Base-by-base conservation (phyloP, 2,113 vertebrate species). In the Paradoxurus hermaphroditus region DNA sequence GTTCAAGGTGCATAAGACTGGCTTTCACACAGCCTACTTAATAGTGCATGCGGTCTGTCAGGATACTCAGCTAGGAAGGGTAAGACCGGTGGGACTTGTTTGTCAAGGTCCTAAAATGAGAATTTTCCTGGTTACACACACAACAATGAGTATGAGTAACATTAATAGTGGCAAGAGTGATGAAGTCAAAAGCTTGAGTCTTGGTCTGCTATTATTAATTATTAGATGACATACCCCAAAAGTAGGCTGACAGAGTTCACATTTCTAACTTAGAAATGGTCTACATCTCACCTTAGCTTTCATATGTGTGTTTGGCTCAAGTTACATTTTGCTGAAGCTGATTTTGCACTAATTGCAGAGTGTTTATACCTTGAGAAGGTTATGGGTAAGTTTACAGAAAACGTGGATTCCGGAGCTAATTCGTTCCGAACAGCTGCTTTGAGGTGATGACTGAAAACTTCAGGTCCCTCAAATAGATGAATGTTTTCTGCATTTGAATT, bases 41-140 rank as follows among this genome's bases (percentile, higher is more conserved):
- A 75, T 41, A 91, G 36, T 16, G 21, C 15, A 23, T 72, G 39
- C 56, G 27, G 15, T 62, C 91, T 93, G 62, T 87, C 49, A 34
- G 72, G 78, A 86, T 77, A 79, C 72, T 84, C 29, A 51, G 39
- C 65, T 29, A 86, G 59, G 91, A 91, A 86, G 53, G 39, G 36
- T 91, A 95, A 90, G 68, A 96, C 94, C 77, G 65, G 97, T 82
- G 44, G 36, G 51, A 96, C 97, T 82, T 83, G 94, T 96, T 95
- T 65, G 27, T 95, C 87, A 63, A 79, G 95, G 36, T 73, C 31
- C 93, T 85, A 39, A 88, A 92, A 79, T 82, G 78, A 44, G 62
- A 94, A 39, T 65, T 93, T 95, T 89, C 67, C 63, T 93, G 83
- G 62, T 65, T 81, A 51, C 39, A n/a, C 53, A 75, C 49, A 91